Base-by-base conservation (phyloP, 2,113 vertebrate species). In the Psilopsiagon aymara region DNA sequence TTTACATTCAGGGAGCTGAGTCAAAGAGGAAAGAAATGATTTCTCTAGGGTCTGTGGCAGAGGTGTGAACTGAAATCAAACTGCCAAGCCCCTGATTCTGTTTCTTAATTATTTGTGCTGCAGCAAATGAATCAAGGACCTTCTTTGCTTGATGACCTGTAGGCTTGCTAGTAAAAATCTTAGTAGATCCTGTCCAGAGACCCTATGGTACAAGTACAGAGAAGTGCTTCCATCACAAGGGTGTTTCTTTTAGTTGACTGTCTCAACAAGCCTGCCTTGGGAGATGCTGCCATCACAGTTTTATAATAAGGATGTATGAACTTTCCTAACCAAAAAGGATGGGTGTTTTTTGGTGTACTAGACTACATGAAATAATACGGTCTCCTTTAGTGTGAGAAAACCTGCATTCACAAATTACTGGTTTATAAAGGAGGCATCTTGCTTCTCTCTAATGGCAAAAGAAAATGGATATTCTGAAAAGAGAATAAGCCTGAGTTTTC, bases 51-150 rank as follows among this genome's bases (percentile, higher is more conserved):
- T 94, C 80, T 94, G 37, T 41, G 41, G 28, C 20, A 57, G 83
- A 86, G 53, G 41, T 90, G 28, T 82, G 74, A 90, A 85, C n/a
- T 74, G 78, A 95, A 95, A 91, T 64, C 67, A 68, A 91, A 95
- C 70, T 97, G 52, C n/a, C 7, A 69, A 87, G 57, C 11, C 55
- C 17, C 52, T 4, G 5, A 55, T n/a, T 85, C 28, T 2, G 2
- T 86, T 91, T 92, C 73, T 94, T 94, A 68, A 49, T 84, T 83
- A 68, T 60, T 89, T 76, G 17, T 80, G 53, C 29, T 59, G 21
- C 59, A 89, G 52, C 19, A 52, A 75, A 83, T 33, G 60, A 33
- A 67, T 35, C 39, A 44, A 51, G 31, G 69, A 79, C 27, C 24
- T n/a, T 64, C 35, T 23, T 29, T 85, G 43, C 43, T 35, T 63